A percentile compares a stretch with the other conserved stretches of the same genome.
phyloP scores from a whole-genome alignment of 2,797 vertebrate species.

The Ciconia nigra region DNA sequence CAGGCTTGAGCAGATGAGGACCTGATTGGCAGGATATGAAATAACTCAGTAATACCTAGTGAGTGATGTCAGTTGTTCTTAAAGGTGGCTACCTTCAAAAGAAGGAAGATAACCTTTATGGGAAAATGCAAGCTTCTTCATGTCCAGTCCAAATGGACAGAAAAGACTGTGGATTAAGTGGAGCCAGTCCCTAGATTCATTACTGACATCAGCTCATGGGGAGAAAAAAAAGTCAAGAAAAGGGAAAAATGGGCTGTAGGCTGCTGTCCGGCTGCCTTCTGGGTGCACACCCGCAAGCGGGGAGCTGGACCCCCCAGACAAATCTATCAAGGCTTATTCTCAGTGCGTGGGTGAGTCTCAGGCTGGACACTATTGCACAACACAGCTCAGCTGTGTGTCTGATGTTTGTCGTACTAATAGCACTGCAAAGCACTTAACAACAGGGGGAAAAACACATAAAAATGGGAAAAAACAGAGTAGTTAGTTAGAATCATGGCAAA shows the following conservation, averaged over 20 bases:
- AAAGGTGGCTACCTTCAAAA: not conserved
- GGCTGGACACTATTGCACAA: not conserved
- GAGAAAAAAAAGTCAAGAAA: not conserved
- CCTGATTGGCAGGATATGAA: not conserved
- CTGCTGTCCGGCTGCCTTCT: not conserved
- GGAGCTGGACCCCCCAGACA: not conserved
- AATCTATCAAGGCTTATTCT: not conserved
- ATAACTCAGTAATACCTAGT: not conserved
- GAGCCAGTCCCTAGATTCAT: not conserved
- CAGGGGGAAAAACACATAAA: fast-evolving
- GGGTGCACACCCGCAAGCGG: not conserved
- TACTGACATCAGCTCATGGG: not conserved
- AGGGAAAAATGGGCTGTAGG: not conserved
- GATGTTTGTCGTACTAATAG: not conserved
- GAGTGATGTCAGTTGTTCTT: not conserved
- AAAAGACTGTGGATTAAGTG: not conserved
- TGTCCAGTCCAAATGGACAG: not conserved
- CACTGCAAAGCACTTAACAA: not conserved
- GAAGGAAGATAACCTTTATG: not conserved
- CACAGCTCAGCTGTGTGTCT: not conserved
- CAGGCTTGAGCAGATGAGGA: not conserved
- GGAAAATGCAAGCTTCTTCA: not conserved
- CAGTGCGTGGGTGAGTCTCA: not conserved
- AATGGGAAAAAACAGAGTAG: not conserved
- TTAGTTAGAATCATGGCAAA: not conserved